Base-by-base conservation (phyloP, 2,113 vertebrate genomes). In the Petromus typicus region DNA sequence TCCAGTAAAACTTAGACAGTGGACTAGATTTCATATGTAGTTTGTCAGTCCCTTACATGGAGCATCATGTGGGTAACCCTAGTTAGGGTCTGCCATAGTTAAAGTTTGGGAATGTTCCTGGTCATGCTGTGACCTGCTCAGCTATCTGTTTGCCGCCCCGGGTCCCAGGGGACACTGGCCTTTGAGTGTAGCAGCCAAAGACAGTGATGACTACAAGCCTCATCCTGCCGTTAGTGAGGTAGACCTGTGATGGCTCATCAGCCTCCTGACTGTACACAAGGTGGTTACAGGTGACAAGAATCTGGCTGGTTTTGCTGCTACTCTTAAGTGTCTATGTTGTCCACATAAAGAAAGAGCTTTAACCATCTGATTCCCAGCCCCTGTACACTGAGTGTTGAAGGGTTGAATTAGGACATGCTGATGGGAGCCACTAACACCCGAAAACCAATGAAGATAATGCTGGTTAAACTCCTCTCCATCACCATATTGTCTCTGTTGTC, bases 261-360 rank as follows among this genome's bases (percentile, higher is more conserved):
- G 1, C 45, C 48, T 69, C 7, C 0, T 4, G 18, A 81, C 40
- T 0, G 0, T 0, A 8, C 12, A n/a, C 1, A 1, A 5, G 18
- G 34, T 30, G 0, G 67, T 27, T 37, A 0, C 5, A 43, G 48
- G 57, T 64, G 25, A 67, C 43, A 30, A 63, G 66, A 25, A 3
- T 30, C 0, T 3, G 61, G 66, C 57, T 23, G n/a, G 20, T 27
- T 27, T 61, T 66, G 64, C 17, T 37, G 75, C 59, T 71, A 11
- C 43, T 32, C 18, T 13, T 57, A 0, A 13, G 16, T 3, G 0
- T 9, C 17, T 2, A 1, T 8, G 18, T 25, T 16, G 27, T 27
- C 81, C 30, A 20, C 8, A 4, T 22, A 34, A 54, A 57, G 64
- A 85, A 63, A 69, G 3, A 3, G 37, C 89, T 48, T 27, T 10